These are phyloP conservation scores for Mustelus asterias DNA, from an alignment of 2,113 vertebrate species.

Conservation along the genomic window DNA sequence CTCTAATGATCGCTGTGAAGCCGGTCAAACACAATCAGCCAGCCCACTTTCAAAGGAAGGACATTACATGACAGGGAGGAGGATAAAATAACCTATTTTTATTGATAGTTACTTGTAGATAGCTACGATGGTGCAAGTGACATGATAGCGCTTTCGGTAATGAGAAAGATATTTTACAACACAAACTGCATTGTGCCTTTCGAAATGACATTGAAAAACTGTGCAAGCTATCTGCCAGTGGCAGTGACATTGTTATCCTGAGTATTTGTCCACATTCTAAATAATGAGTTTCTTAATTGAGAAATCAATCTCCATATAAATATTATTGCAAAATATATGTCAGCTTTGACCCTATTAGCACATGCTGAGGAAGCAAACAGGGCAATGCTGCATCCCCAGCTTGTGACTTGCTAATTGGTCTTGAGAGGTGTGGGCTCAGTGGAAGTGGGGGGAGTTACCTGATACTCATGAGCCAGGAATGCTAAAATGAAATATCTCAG, in stretches of 20 bases:
- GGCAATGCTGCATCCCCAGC: background rate
- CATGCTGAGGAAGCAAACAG: background rate
- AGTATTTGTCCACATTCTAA: background rate
- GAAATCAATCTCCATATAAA: constrained; percentile 16
- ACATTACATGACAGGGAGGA: background rate
- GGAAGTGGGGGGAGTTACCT: background rate
- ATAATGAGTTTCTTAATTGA: background rate
- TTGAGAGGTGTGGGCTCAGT: background rate
- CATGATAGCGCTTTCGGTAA: background rate
- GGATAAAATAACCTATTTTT: background rate
- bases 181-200: too few species aligned
- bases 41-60: background rate
- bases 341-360: background rate
- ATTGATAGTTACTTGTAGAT: background rate
- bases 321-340: constrained; percentile 10
- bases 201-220: background rate
- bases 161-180: background rate
- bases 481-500: background rate
- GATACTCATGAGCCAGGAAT: background rate
- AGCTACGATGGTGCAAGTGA: background rate
- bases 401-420: background rate
- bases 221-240: too few species aligned
- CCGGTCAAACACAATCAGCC: background rate
- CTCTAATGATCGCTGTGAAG: background rate
- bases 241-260: background rate